A percentile compares a stretch with the other conserved stretches of the same genome.
Evolutionary conservation across 1,140 invertebrate genomes (phyloP).

Genomic region (Dinothrombium tinctorium): DNA sequence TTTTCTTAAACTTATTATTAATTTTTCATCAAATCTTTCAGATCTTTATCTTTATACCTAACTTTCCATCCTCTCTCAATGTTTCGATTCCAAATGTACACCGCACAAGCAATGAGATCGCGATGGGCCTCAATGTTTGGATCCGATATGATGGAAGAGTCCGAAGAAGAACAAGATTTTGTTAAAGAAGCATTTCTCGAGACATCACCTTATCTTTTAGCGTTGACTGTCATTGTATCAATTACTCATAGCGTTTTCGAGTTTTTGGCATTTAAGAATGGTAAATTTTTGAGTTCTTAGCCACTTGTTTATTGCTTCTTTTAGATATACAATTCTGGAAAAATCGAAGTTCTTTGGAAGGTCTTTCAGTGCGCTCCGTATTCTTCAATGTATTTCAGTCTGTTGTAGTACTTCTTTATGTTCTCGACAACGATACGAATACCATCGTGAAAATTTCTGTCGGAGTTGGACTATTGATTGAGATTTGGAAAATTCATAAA

Average conservation of each 20-base stretch:
- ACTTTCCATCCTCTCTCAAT: constrained; percentile 84
- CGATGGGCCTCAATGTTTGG: constrained; percentile 29
- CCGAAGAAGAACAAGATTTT: constrained; percentile 80
- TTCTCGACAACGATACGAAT: constrained; percentile 96
- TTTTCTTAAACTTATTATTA: background rate
- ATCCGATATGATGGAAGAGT: constrained; percentile 33
- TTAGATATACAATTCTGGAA: constrained; percentile 98
- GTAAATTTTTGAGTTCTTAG: constrained; percentile 22
- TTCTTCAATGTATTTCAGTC: constrained; percentile 98
- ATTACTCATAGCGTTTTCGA: constrained; percentile 94
- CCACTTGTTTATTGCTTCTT: constrained; percentile 17
- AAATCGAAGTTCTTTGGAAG: constrained; percentile 84
- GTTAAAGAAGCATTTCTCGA: constrained; percentile 89
- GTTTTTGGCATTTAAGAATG: constrained; percentile 97
- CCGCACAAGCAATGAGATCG: constrained; percentile 60
- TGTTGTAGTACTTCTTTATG: constrained; percentile 76
- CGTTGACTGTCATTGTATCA: constrained; percentile 70
- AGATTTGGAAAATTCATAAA: constrained; percentile 99
- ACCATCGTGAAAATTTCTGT: constrained; percentile 76
- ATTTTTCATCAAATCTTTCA: constrained; percentile 7
- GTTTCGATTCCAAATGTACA: constrained; percentile 92
- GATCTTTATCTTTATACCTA: constrained; percentile 33
- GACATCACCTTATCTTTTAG: constrained; percentile 86
- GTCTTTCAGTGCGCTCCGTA: constrained; percentile 88
- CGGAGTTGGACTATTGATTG: constrained; percentile 80